A percentile compares a stretch with the other conserved stretches of the same genome.
phyloP scores from a whole-genome alignment of 1,140 invertebrate genomes.

The Ceratina calcarata region DNA sequence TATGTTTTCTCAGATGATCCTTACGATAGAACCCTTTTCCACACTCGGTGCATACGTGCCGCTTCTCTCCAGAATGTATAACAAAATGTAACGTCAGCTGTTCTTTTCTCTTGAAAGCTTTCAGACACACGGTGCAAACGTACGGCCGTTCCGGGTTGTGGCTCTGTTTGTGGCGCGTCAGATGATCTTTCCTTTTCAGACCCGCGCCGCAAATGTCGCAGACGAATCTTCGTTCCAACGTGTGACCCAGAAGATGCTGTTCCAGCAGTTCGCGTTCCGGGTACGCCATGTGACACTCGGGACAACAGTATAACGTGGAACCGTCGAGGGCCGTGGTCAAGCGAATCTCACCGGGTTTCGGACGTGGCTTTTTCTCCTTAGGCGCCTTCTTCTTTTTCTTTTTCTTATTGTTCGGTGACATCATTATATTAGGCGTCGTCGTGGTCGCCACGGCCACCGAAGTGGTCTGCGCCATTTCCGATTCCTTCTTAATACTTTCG shows the following conservation, averaged over 20 bases:
- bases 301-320: conserved; percentile 90
- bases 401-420: conserved; percentile 84
- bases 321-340: conserved; percentile 91
- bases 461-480: conserved; percentile 83
- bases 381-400: conserved; percentile 91
- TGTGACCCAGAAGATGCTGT: conserved; percentile 90
- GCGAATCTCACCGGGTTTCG: conserved; percentile 90
- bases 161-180: conserved; percentile 90
- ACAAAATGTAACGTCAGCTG: conserved; percentile 91
- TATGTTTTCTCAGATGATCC: conserved; percentile 85
- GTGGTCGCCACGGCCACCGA: conserved; percentile 81
- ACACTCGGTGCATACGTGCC: conserved; percentile 91
- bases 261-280: conserved; percentile 90
- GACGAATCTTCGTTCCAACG: conserved; percentile 89
- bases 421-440: conserved; percentile 78
- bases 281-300: conserved; percentile 92
- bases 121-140: conserved; percentile 90
- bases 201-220: conserved; percentile 92
- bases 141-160: conserved; percentile 91
- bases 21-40: conserved; percentile 87
- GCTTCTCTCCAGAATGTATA: conserved; percentile 92
- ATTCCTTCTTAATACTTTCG: conserved; percentile 88
- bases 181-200: conserved; percentile 90
- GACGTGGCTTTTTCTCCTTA: conserved; percentile 89
- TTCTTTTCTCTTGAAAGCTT: conserved; percentile 92